Percentiles rank a stretch among this genome's conserved stretches.
Conservation (phyloP, 2,113 vertebrate species). For the Platanista minor region DNA sequence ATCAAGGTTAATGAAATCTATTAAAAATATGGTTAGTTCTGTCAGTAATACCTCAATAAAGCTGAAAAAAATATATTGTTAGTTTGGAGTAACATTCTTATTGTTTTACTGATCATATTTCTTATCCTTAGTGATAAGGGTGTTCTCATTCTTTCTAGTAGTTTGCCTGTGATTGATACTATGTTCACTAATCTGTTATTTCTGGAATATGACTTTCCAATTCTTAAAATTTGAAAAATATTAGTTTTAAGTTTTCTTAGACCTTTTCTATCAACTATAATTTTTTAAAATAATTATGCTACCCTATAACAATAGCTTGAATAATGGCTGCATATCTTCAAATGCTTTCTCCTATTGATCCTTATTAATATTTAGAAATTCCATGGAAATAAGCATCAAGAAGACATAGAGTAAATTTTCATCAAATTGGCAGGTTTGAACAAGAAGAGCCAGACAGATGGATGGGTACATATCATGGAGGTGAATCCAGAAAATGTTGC, state of each 20-base stretch:
- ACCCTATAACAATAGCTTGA: background rate
- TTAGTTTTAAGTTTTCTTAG: background rate
- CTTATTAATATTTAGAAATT: background rate
- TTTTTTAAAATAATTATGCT: background rate
- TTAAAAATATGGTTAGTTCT: background rate
- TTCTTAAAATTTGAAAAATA: background rate
- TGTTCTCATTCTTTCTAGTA: background rate
- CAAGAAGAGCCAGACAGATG: background rate
- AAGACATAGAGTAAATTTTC: background rate
- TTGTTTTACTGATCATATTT: background rate
- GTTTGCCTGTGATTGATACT: background rate
- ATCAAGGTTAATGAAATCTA: background rate
- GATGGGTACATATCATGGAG: background rate
- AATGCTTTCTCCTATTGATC: background rate
- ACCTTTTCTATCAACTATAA: background rate
- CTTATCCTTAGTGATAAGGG: background rate
- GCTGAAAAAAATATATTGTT: background rate
- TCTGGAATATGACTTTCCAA: background rate
- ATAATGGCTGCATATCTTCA: background rate
- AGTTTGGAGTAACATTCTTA: background rate
- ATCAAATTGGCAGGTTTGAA: background rate
- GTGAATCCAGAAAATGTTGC: background rate
- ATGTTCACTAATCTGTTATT: background rate
- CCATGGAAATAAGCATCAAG: background rate
- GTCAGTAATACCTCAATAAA: background rate